A percentile compares a stretch with the other conserved stretches of the same genome.
These are phyloP conservation scores for Catagonus wagneri DNA, from an alignment of 2,113 vertebrate genomes.

Conservation along the genomic window DNA sequence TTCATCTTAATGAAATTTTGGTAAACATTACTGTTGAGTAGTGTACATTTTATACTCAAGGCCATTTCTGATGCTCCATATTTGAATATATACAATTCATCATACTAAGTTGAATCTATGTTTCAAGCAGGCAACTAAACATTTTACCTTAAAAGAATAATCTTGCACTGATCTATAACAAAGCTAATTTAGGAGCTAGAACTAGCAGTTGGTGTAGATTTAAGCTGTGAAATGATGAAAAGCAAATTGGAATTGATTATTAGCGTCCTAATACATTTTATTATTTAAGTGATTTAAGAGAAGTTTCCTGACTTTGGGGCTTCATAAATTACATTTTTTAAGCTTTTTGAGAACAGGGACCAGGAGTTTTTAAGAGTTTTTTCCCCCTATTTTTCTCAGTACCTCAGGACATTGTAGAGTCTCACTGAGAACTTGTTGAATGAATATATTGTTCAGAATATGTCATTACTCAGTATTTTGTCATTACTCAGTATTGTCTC, in stretches of 20 bases:
- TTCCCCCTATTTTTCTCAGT: neutral
- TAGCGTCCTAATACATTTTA: neutral
- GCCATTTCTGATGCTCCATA: neutral
- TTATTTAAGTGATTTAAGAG: constrained; percentile 12
- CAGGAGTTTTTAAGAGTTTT: neutral
- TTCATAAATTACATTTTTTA: constrained; percentile 27
- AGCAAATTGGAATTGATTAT: neutral
- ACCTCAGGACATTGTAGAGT: neutral
- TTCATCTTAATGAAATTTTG: neutral
- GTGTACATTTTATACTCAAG: neutral
- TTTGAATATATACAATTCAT: neutral
- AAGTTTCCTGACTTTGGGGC: neutral
- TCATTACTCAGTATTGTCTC: too few relatives aligned
- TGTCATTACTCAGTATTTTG: neutral
- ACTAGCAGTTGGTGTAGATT: neutral
- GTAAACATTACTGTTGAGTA: neutral
- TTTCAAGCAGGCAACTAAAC: neutral
- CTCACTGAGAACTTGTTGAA: neutral
- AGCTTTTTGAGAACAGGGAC: neutral
- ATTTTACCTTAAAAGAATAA: constrained; percentile 21
- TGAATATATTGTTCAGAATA: neutral
- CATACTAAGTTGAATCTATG: neutral
- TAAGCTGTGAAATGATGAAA: neutral
- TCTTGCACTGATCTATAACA: neutral
- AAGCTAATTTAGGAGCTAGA: neutral